Conservation (phyloP, 2,888 invertebrate genomes). For the Celastrina argiolus region DNA sequence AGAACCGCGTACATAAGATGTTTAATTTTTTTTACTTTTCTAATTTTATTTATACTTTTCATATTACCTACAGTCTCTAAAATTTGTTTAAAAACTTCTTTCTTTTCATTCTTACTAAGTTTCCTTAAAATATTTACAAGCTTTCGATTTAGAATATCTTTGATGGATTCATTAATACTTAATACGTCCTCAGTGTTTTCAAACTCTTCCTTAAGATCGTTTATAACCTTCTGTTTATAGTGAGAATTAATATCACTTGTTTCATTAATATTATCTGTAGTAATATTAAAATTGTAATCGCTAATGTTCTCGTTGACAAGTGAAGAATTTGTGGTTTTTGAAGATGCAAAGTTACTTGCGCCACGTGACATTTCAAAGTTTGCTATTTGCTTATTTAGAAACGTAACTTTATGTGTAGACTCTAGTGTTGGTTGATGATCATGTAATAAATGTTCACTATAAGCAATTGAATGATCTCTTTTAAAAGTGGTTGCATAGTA, state of each 20-base stretch:
- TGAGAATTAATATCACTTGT: not conserved
- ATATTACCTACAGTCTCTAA: slow-evolving; percentile 44
- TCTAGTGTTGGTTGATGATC: slow-evolving; percentile 44
- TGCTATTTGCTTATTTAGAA: slow-evolving; percentile 19
- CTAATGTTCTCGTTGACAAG: not conserved
- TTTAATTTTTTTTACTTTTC: slow-evolving; percentile 42
- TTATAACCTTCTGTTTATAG: not conserved
- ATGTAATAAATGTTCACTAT: slow-evolving; percentile 41
- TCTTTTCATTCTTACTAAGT: slow-evolving; percentile 45
- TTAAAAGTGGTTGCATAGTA: slow-evolving; percentile 47
- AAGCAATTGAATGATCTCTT: slow-evolving; percentile 53
- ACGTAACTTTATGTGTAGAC: slow-evolving; percentile 21
- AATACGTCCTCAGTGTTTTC: not conserved
- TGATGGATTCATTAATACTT: not conserved
- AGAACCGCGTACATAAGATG: slow-evolving; percentile 50
- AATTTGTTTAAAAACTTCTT: slow-evolving; percentile 48
- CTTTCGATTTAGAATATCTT: not conserved
- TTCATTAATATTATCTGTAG: not conserved
- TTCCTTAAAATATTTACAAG: slow-evolving; percentile 28
- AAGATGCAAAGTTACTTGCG: not conserved
- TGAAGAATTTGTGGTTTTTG: not conserved
- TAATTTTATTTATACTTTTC: slow-evolving; percentile 42
- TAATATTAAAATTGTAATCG: not conserved
- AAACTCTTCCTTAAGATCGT: not conserved
- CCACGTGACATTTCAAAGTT: not conserved